Percentiles rank a stretch among this genome's conserved stretches.
Conservation (phyloP, 2,113 vertebrate genomes). For the Microtus ochrogaster region DNA sequence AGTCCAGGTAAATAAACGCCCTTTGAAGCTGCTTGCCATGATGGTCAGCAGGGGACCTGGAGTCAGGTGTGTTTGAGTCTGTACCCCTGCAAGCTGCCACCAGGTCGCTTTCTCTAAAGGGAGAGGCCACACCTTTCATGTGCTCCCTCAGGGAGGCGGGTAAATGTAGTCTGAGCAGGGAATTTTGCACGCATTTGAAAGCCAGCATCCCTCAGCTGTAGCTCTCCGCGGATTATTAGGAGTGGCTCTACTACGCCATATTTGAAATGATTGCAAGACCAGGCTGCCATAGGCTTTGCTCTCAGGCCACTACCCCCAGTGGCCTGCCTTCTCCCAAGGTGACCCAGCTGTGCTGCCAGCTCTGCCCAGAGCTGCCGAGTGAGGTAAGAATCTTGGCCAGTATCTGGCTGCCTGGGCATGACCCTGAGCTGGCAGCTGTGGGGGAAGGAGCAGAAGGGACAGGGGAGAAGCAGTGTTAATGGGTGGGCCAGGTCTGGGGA, state of each 20-base stretch:
- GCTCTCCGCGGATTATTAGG: neutral
- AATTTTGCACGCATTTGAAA: too few species aligned
- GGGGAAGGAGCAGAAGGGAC: neutral
- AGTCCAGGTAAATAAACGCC: neutral
- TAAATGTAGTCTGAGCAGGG: neutral
- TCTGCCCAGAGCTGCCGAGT: constrained; percentile 26
- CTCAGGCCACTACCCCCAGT: neutral
- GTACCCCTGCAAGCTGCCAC: neutral
- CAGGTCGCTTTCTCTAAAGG: neutral
- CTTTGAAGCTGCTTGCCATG: neutral
- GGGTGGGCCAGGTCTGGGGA: neutral
- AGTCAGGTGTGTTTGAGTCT: neutral
- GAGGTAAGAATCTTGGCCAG: constrained; percentile 47
- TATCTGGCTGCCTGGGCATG: constrained; percentile 25
- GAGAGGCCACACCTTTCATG: neutral
- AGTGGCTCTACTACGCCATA: neutral
- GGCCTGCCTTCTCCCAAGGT: constrained; percentile 53
- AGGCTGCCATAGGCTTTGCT: neutral
- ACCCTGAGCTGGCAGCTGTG: neutral
- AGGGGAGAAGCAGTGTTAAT: neutral
- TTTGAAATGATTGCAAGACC: neutral
- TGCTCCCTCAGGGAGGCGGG: neutral
- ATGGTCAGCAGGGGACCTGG: neutral
- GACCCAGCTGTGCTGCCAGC: neutral
- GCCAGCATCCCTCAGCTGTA: neutral